These are phyloP conservation scores for Antennarius striatus DNA, from an alignment of 2,113 vertebrate species.

Conservation along the genomic window DNA sequence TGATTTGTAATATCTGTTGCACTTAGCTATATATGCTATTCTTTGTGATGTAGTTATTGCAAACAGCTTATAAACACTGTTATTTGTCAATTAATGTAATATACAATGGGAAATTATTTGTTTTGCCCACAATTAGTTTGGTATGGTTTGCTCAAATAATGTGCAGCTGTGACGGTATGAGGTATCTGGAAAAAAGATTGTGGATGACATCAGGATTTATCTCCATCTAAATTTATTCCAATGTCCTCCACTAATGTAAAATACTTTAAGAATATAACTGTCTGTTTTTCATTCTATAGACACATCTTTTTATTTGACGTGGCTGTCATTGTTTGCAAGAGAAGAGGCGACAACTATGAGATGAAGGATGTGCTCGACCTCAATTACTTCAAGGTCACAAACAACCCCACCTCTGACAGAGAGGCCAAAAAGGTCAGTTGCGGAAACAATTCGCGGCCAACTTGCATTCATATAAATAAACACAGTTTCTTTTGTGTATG, in stretches of 20 bases:
- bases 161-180: too few species aligned
- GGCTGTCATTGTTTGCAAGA: slow-evolving; percentile 91
- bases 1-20: too few species aligned
- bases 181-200: too few species aligned
- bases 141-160: too few species aligned
- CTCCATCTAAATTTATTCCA: too few species aligned
- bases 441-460: not conserved
- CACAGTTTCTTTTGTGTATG: not conserved
- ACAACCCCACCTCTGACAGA: slow-evolving; percentile 90
- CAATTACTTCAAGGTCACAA: slow-evolving; percentile 90
- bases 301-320: slow-evolving; percentile 94
- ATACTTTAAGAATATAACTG: not conserved
- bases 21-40: too few species aligned
- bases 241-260: not conserved
- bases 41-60: too few species aligned
- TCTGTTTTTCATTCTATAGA: slow-evolving; percentile 67
- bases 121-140: too few species aligned
- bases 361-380: slow-evolving; percentile 97
- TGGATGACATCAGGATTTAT: too few species aligned
- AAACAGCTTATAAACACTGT: too few species aligned
- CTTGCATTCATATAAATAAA: not conserved
- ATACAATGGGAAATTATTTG: too few species aligned
- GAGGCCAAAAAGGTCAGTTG: slow-evolving; percentile 90
- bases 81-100: too few species aligned
- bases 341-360: slow-evolving; percentile 93